Percentiles rank a stretch among this genome's conserved stretches.
Evolutionary conservation across 1,140 invertebrate species (phyloP).

Genomic region (Magallana ariakensis): DNA sequence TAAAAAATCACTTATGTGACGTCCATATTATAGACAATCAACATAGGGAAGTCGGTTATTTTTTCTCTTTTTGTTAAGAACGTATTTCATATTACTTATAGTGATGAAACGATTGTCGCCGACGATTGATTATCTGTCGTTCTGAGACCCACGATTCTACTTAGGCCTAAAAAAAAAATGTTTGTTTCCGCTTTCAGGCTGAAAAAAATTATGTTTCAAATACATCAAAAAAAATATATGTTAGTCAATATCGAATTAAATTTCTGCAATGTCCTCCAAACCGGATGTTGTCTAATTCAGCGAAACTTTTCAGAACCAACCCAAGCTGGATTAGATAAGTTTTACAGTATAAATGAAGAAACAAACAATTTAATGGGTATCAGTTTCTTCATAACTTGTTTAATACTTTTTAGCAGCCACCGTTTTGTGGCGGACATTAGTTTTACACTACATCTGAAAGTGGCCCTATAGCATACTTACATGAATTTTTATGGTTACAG

Average conservation of each 20-base stretch:
- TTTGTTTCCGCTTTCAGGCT: background rate
- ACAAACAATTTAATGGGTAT: background rate
- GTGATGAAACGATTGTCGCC: background rate
- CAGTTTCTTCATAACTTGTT: conserved; percentile 6
- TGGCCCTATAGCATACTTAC: background rate
- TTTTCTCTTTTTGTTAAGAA: background rate
- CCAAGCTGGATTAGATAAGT: background rate
- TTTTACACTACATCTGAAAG: conserved; percentile 6
- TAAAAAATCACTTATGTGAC: background rate
- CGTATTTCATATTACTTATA: background rate
- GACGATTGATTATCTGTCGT: background rate
- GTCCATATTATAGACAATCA: conserved; percentile 6
- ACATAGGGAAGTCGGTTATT: background rate
- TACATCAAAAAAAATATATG: background rate
- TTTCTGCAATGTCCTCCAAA: background rate
- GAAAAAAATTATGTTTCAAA: background rate
- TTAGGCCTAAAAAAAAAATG: background rate
- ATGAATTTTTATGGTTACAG: conserved; percentile 7
- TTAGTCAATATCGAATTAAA: conserved; percentile 1
- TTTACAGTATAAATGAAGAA: background rate
- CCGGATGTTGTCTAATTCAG: conserved; percentile 4
- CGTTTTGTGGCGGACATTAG: background rate
- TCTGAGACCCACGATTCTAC: conserved; percentile 4
- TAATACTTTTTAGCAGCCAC: conserved; percentile 5
- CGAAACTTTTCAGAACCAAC: background rate